A percentile compares a stretch with the other conserved stretches of the same genome.
These are phyloP conservation scores for Frankliniella fusca DNA, from an alignment of 2,888 invertebrate species.

Conservation along the genomic window DNA sequence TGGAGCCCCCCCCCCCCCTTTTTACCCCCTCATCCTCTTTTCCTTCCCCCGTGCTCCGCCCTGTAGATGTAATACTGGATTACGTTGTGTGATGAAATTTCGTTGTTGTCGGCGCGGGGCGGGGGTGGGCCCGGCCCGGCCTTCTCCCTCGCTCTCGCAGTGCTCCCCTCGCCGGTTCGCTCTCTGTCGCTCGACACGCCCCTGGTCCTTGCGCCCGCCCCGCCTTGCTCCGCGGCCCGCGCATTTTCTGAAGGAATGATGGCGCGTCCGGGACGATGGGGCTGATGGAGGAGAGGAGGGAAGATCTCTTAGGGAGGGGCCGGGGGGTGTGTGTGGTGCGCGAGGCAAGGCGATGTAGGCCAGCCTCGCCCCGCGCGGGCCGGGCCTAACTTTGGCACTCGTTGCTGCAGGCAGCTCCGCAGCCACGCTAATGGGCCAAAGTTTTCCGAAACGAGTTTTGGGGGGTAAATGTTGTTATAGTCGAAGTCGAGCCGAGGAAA, in stretches of 20 bases:
- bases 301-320: background rate
- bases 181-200: no score
- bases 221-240: no score
- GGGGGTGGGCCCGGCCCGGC: background rate
- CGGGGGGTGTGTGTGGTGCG: background rate
- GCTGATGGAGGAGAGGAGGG: background rate
- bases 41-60: background rate
- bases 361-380: background rate
- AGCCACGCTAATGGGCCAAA: background rate
- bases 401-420: background rate
- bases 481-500: no score
- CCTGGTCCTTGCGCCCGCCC: no score
- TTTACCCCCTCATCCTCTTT: background rate
- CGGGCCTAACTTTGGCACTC: background rate
- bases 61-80: background rate
- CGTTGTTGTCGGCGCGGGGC: background rate
- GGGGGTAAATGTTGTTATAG: no score
- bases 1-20: no score
- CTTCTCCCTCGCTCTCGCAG: background rate
- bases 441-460: background rate
- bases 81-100: background rate
- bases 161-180: background rate
- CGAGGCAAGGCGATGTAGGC: no score
- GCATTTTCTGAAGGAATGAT: no score
- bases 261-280: no score